Evolutionary conservation across 2,113 vertebrate genomes (phyloP).

Genomic region (Caranx melampygus): DNA sequence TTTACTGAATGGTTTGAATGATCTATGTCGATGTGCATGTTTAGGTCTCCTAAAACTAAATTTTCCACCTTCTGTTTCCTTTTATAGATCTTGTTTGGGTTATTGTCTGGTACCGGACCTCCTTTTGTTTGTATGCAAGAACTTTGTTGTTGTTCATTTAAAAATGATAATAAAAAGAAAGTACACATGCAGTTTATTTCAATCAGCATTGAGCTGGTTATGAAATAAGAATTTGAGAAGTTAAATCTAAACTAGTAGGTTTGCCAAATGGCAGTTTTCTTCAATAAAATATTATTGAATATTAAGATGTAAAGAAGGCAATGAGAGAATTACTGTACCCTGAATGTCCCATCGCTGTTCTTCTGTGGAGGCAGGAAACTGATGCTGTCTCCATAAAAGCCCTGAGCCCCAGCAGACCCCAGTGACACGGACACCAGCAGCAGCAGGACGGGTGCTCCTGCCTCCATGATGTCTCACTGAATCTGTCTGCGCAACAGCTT

Average conservation of each 20-base stretch:
- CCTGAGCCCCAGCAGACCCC: not conserved
- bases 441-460: constrained; percentile 22
- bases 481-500: not conserved
- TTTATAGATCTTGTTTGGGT: too few species aligned
- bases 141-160: too few species aligned
- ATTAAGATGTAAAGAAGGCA: not conserved
- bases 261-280: not conserved
- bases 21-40: too few species aligned
- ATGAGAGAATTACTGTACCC: constrained; percentile 42
- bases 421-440: constrained; percentile 29
- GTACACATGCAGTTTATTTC: not conserved
- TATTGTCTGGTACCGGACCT: too few species aligned
- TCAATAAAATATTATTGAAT: not conserved
- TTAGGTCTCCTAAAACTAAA: too few species aligned
- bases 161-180: not conserved
- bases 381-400: constrained; percentile 69
- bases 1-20: too few species aligned
- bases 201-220: not conserved
- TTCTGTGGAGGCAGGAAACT: constrained; percentile 27
- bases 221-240: not conserved
- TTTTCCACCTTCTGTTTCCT: too few species aligned
- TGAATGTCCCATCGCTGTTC: constrained; percentile 42
- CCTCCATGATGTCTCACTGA: constrained; percentile 53
- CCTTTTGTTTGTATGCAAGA: too few species aligned
- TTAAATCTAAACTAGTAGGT: not conserved